Percentiles rank a stretch among this genome's conserved stretches.
These are phyloP conservation scores for Montipora foliosa DNA, from an alignment of 64 coral and sea anemone genomes.

Conservation along the genomic window DNA sequence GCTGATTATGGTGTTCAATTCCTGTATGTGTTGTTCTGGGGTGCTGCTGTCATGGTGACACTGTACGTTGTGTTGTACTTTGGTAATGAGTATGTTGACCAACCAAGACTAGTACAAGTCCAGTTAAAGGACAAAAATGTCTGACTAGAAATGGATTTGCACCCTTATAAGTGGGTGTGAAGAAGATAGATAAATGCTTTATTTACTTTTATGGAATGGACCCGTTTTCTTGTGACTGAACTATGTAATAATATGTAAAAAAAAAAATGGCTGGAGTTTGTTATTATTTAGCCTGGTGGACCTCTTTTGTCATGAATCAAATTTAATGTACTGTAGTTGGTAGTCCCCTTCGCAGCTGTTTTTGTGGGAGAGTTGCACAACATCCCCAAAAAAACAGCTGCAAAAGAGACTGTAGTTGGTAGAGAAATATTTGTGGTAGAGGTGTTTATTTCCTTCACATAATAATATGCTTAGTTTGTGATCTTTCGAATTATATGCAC, in stretches of 20 bases:
- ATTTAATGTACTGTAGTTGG: no score
- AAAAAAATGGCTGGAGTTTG: no score
- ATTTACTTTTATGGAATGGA: background rate
- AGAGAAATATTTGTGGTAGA: no score
- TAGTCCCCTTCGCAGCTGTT: no score
- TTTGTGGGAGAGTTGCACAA: no score
- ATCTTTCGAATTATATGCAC: no score
- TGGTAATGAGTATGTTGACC: slow-evolving; percentile 93
- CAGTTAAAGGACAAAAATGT: slow-evolving; percentile 90
- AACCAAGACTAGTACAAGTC: slow-evolving; percentile 89
- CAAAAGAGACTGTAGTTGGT: no score
- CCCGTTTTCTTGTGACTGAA: background rate
- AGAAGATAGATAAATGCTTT: background rate
- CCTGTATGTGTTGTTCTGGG: slow-evolving; percentile 95
- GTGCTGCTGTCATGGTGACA: slow-evolving; percentile 82
- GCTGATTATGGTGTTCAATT: slow-evolving; percentile 93
- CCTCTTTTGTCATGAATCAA: no score
- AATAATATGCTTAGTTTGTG: no score
- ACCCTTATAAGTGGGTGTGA: slow-evolving; percentile 42
- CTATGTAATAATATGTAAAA: background rate
- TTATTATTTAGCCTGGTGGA: no score
- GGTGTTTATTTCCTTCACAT: no score
- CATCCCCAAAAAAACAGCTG: no score
- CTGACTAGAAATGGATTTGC: slow-evolving; percentile 81
- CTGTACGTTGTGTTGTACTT: slow-evolving; percentile 94